Evolutionary conservation across 2,113 vertebrate genomes (phyloP).

Genomic region (Tiliqua scincoides): DNA sequence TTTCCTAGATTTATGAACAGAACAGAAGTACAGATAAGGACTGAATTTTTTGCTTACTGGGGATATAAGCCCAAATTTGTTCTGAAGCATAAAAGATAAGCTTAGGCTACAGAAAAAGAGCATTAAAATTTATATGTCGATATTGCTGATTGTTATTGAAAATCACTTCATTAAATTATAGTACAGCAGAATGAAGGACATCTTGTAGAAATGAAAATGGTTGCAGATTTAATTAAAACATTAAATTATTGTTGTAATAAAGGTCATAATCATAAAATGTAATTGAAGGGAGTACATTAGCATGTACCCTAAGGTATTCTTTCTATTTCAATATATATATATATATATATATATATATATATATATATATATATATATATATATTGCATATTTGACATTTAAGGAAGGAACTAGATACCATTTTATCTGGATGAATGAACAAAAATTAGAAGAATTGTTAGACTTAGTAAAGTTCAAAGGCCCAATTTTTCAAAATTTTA

Average conservation of each 20-base stretch:
- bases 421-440: conserved; percentile 63
- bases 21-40: background rate
- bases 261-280: conserved; percentile 73
- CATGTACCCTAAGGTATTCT: conserved; percentile 59
- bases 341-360: conserved; percentile 25
- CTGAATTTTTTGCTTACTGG: conserved; percentile 26
- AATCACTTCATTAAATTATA: conserved; percentile 69
- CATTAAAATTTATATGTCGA: conserved; percentile 58
- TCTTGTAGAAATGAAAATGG: conserved; percentile 67
- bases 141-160: conserved; percentile 63
- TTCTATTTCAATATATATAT: conserved; percentile 54
- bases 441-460: conserved; percentile 40
- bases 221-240: conserved; percentile 74
- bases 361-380: conserved; percentile 20
- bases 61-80: conserved; percentile 14
- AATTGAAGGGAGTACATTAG: conserved; percentile 70
- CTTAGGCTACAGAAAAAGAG: conserved; percentile 39
- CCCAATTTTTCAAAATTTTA: conserved; percentile 54
- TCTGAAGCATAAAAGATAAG: conserved; percentile 44
- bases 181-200: conserved; percentile 59
- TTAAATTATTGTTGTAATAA: conserved; percentile 75
- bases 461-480: conserved; percentile 33
- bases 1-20: background rate
- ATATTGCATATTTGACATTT: conserved; percentile 67
- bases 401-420: conserved; percentile 52